Evolutionary conservation across 2,797 vertebrate species (phyloP), one percentile per base, ranked within the genome.

Genomic region (Tenualosa thibaudeaui): DNA sequence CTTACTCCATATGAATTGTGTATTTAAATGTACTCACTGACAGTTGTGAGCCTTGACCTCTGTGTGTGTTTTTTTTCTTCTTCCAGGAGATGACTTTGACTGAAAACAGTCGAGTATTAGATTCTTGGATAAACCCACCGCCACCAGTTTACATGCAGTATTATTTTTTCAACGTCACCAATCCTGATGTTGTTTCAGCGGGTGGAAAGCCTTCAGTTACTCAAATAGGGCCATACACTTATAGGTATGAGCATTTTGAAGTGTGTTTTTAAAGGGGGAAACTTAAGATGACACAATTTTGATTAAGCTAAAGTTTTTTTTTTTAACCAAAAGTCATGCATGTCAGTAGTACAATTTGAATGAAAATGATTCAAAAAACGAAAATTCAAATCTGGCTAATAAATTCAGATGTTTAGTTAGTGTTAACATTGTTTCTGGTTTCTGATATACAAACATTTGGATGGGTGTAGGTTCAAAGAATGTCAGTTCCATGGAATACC

Each of bases 161-260:
- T 91, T 96, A 95, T 91, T 96, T 96, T 91, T 96, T 96, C 90
- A 96, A 96, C 4, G 93, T 96, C 82, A 95, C 95, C 91, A 96
- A 96, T 88, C 89, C 94, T 5, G 89, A 94, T 1, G 94, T 88
- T 84, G 95, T 96, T 88, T 37, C 95, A 82, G 90, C 90, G 24
- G 96, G 96, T 0, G 92, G 90, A 83, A 96, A 94, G 89, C 92
- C 96, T 3, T 82, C 86, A 12, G 91, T 96, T 13, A 89, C 92
- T 83, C 94, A 96, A 89, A 94, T 96, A 0, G 96, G 96, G 85
- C 96, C 96, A 0, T 96, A 96, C 81, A 96, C 96, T 13, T 96
- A 96, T 93, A 96, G 95, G 96, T 96, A 89, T 53, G 22, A 2
- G 56, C 50, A 37, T 78, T 78, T 17, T 78, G 0, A 43, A 2